Evolutionary conservation across 2,888 invertebrate genomes (phyloP), one percentile per base, ranked within the genome.

Genomic region (Lycaena phlaeas): DNA sequence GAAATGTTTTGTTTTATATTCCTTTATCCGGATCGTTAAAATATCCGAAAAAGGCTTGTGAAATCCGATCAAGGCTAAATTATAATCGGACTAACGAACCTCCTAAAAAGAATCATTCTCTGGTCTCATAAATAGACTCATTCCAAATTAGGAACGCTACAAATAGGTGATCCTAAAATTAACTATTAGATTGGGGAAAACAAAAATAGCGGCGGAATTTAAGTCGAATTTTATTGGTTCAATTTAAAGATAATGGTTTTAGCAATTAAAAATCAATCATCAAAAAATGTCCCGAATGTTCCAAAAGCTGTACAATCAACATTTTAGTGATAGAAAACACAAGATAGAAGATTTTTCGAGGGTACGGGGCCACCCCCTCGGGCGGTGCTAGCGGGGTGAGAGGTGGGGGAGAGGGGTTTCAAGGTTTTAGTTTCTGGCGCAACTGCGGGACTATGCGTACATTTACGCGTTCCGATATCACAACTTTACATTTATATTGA

Each of bases 381-480:
- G 49, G 47, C 49, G 53, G 28, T 34, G 3, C 7, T 11, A 36
- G 27, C 27, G 42, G 52, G 42, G 41, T 48, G 37, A 51, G 50
- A 46, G 52, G 54, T 50, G 46, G 48, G 49, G 53, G 49, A 41
- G 56, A 51, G 51, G 61, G 64, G 68, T 66, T 66, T 68, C 65
- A 64, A 59, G 60, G 66, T 65, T 59, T 56, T 52, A 57, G 53
- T 56, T 55, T 59, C 57, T 64, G 55, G 61, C 65, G 70, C 68
- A 76, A 72, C 67, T 76, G 77, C 75, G 78, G 78, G 66, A 61
- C 72, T 68, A 71, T 76, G 77, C 77, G 76, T 77, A 74, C 64
- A 66, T 68, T 64, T 57, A 70, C 60, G 59, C 61, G 56, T 62
- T 56, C 18, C 22, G 9, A 22, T 22, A 22, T 5, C 22, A 9